Evolutionary conservation across 2,797 vertebrate species (phyloP), one percentile per base, ranked within the genome.

Genomic region (Hemitrygon akajei): DNA sequence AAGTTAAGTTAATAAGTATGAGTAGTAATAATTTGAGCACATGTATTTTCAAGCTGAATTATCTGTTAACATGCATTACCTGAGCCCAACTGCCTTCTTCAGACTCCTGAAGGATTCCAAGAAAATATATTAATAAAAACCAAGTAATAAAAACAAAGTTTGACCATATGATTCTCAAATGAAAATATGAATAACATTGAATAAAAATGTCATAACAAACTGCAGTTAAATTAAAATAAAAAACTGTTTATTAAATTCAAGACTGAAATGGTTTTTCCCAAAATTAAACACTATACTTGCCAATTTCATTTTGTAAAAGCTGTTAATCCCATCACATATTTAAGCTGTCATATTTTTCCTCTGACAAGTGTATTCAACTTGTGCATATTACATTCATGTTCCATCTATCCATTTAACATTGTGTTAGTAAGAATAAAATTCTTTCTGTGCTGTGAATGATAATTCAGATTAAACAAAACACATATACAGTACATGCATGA

Each of bases 51-150:
- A 69, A 81, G 69, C 63, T 82, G 25, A 81, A 71, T 91, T 66
- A 69, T 79, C 22, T 82, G 40, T 93, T 80, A 94, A 79, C 40
- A 58, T 79, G 95, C 96, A 96, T 89, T 97, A 99, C 99, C 98
- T 99, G 98, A 93, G 98, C 98, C 98, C 98, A 99, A 95, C 98
- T 99, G 94, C 99, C 98, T 96, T 99, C 99, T 95, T 99, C 98
- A 95, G 98, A 98, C 89, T 98, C 97, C 94, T 99, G 99, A 98
- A 99, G 97, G 25, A 93, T 93, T 93, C 25, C 91, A 71, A 93
- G 25, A 93, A 93, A 93, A 37, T 58, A 93, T 37, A 47, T 73
- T 93, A 75, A 93, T 75, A 75, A 93, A 93, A 75, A 91, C 37
- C 86, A 89, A 89, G 58, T 20, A 89, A 89, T 89, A n/a, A 89